phyloP scores from a whole-genome alignment of 2,797 vertebrate species.

The Enteromius anoplus region DNA sequence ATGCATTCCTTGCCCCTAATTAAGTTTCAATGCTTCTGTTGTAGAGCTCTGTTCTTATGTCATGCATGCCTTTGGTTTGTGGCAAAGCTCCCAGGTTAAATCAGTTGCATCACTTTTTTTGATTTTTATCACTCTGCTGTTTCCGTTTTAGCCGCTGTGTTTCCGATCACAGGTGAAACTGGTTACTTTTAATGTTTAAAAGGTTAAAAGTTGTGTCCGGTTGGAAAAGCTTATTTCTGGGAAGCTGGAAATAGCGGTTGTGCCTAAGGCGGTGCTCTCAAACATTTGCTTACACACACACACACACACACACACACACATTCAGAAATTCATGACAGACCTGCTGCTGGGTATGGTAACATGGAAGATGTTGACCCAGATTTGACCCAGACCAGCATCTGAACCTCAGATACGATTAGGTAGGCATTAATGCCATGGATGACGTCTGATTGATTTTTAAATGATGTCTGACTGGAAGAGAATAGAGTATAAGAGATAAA shows the following conservation, averaged over 20 bases:
- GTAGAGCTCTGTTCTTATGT: not conserved
- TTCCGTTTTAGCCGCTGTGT: constrained; percentile 3
- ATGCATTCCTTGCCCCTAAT: not conserved
- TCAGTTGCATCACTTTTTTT: not conserved
- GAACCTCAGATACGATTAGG: not conserved
- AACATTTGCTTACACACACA: constrained; percentile 5
- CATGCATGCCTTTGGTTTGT: constrained; percentile 17
- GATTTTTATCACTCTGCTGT: constrained; percentile 40
- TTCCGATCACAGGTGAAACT: constrained; percentile 34
- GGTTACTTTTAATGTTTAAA: constrained; percentile 38
- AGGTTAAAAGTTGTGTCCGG: constrained; percentile 40
- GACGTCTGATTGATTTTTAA: constrained; percentile 1
- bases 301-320: not conserved
- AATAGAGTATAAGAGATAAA: not conserved
- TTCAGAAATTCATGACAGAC: constrained; percentile 8
- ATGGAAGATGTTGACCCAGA: not conserved
- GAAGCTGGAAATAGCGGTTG: constrained; percentile 39
- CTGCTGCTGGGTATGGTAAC: not conserved
- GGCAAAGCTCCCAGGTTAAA: constrained; percentile 10
- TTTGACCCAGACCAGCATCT: not conserved
- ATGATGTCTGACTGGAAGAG: not conserved
- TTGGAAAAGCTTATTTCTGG: constrained; percentile 52
- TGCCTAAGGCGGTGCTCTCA: constrained; percentile 25
- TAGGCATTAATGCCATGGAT: not conserved
- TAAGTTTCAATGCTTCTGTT: not conserved